Evolutionary conservation across 2,888 invertebrate species (phyloP).

Genomic region (Branchipolynoe longqiensis): DNA sequence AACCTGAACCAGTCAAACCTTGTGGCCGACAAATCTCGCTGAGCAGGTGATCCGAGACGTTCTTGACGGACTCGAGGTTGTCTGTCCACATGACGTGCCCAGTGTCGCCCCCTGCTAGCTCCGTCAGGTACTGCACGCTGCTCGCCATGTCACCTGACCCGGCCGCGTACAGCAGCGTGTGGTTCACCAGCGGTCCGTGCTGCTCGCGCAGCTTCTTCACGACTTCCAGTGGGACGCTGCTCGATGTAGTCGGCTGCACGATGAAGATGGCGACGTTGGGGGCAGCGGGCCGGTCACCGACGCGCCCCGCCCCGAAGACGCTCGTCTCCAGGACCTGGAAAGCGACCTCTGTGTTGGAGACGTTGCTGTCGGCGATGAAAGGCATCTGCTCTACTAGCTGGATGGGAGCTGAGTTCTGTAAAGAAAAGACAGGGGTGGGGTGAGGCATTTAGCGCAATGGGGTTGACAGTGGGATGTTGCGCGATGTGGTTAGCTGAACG

Average conservation of each 20-base stretch:
- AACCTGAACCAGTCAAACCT: not conserved
- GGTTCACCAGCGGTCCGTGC: not conserved
- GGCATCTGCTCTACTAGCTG: not conserved
- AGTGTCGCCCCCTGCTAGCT: not conserved
- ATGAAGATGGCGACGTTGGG: conserved; percentile 23
- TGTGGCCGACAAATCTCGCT: not conserved
- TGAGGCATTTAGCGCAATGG: too few relatives aligned
- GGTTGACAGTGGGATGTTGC: not conserved
- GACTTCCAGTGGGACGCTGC: not conserved
- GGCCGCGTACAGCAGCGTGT: not conserved
- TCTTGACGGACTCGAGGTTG: not conserved
- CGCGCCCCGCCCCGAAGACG: not conserved
- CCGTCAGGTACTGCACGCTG: not conserved
- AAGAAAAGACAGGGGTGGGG: too few relatives aligned
- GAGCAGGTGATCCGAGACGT: not conserved
- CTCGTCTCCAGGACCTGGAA: not conserved
- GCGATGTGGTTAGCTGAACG: too few relatives aligned
- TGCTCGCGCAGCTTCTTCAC: not conserved
- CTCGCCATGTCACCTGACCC: not conserved
- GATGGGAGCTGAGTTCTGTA: too few relatives aligned
- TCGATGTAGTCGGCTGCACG: not conserved
- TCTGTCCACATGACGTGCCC: conserved; percentile 12
- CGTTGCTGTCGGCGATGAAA: too few relatives aligned
- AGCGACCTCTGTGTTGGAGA: not conserved
- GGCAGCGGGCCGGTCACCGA: not conserved